Base-by-base conservation (phyloP, 2,888 invertebrate genomes). In the Xestobium rufovillosum region DNA sequence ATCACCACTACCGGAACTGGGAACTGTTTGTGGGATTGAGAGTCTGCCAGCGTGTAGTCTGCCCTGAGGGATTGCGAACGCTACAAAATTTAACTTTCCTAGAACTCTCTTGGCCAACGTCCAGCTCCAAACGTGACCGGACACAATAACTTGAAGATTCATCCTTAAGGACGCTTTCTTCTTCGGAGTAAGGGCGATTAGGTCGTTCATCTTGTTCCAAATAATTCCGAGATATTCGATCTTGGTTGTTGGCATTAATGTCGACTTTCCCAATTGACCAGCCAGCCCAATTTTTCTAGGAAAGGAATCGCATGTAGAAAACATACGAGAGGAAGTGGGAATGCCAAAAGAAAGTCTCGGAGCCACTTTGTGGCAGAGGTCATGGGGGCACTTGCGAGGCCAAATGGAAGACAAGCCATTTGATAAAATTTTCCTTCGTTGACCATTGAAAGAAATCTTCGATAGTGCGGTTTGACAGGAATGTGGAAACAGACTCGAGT, bases 371-470 rank as follows among this genome's bases (percentile, higher is more conserved):
- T n/a, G n/a, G 51, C 41, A 35, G 53, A 54, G 6, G 39, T 41
- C 23, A 37, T 14, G 1, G 53, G 52, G 1, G 51, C 52, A 3
- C 38, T 45, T n/a, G 52, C 36, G 2, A 55, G 41, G 1, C 51
- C 51, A 31, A 55, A 54, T 1, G 52, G 53, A 0, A 52, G 47
- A 13, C 35, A 36, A 2, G 38, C 34, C 36, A 46, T 48, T 3
- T 46, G 36, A 27, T 36, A 41, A 14, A 47, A 14, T 4, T 25
- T 28, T n/a, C 30, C 34, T n/a, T 36, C 12, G 41, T 39, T 28
- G 9, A 31, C 31, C 9, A 44, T 11, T 9, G 34, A 33, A 3
- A 47, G 39, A 16, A 36, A 46, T 23, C 46, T 44, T 13, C 38
- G 39, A 30, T 46, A 39, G 14, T 28, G 19, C 6, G 6, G 3